Base-by-base conservation (phyloP, 2,113 vertebrate species). In the Paratilapia polleni region DNA sequence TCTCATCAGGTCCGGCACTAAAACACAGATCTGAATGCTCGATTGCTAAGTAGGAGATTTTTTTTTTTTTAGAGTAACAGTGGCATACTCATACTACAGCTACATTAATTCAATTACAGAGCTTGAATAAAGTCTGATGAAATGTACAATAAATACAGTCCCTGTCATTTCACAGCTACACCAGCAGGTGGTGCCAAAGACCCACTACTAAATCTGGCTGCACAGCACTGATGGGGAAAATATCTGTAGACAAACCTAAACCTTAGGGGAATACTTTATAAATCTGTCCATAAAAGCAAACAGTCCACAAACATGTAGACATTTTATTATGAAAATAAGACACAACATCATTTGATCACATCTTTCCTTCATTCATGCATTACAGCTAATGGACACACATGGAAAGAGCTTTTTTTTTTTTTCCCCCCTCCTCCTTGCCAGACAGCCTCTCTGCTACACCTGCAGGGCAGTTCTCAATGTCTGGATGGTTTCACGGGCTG, bases 291-390 rank as follows among this genome's bases (percentile, higher is more conserved):
- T 19, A 1, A 77, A 87, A 89, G 11, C 24, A 87, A 76, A 47
- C 11, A 22, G 31, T 24, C 81, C 77, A 24, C 74, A 87, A 94
- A 94, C 92, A 90, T 89, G 82, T 89, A 91, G 38, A 94, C 82
- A 87, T 94, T 94, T 95, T 95, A 95, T 95, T 96, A 96, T 94
- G 95, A 96, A 96, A 96, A 96, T 95, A 96, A 94, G 92, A 96
- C 94, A 89, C 73, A 83, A 92, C 89, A 83, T 86, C 58, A 89
- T 95, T 92, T 90, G n/a, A 93, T 89, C 92, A 94, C 85, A 61
- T 82, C n/a, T 90, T 91, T 92, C 79, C 84, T 95, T 94, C 93
- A 88, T 91, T 93, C 94, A 94, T 95, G 94, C 93, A 82, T 73
- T 86, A 66, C 54, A 81, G 83, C 84, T 76, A 87, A 91, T 86